Conservation (phyloP, 2,113 vertebrate genomes). For the Meles meles region DNA sequence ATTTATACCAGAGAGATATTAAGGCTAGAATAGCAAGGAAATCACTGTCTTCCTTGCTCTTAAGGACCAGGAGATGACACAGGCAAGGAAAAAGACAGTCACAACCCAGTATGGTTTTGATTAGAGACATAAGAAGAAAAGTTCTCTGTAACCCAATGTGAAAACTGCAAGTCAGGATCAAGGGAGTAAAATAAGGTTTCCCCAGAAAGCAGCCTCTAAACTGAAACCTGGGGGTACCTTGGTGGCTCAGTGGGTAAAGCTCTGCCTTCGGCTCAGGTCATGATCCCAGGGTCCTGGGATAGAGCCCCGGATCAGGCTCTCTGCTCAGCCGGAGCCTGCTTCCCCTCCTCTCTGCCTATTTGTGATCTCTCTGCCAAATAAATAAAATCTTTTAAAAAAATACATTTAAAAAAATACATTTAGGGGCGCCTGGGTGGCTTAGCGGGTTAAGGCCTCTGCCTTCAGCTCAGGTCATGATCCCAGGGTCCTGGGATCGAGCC, state of each 20-base stretch:
- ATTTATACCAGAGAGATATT: not conserved
- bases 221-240: not conserved
- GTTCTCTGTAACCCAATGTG: fast-evolving
- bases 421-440: too few relatives aligned
- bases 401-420: not conserved
- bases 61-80: not conserved
- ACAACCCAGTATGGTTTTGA: fast-evolving
- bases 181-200: not conserved
- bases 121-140: not conserved
- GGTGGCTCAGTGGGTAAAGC: too few relatives aligned
- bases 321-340: too few relatives aligned
- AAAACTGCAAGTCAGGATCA: not conserved
- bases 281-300: too few relatives aligned
- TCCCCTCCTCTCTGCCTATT: too few relatives aligned
- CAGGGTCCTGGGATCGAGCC: too few relatives aligned
- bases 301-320: fast-evolving
- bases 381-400: too few relatives aligned
- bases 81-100: not conserved
- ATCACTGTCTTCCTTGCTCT: not conserved
- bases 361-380: too few relatives aligned
- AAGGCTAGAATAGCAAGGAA: not conserved
- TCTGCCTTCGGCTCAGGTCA: too few relatives aligned
- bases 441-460: too few relatives aligned
- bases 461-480: too few relatives aligned
- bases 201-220: not conserved